Evolutionary conservation across 2,113 vertebrate species (phyloP).

Genomic region (Osmerus eperlanus): DNA sequence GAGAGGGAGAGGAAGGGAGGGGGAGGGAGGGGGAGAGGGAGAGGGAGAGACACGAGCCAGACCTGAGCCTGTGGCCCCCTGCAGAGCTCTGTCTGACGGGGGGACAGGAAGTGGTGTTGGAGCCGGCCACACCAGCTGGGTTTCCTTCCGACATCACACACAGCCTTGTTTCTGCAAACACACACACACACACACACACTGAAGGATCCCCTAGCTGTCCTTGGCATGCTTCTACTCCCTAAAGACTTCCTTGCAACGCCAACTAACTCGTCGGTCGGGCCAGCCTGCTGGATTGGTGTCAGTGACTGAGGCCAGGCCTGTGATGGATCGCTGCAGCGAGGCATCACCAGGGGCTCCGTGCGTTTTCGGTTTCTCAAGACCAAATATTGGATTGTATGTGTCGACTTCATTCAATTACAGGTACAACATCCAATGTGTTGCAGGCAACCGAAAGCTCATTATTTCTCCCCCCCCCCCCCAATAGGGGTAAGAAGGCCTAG

Average conservation of each 20-base stretch:
- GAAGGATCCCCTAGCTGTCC: neutral
- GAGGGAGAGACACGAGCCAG: conserved; percentile 1
- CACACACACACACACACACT: conserved; percentile 12
- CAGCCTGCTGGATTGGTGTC: conserved; percentile 1
- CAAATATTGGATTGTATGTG: too few species aligned
- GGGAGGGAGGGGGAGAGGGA: too few species aligned
- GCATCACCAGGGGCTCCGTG: too few species aligned
- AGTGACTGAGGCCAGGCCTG: conserved; percentile 14
- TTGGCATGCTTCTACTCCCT: conserved; percentile 13
- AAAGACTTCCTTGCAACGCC: conserved; percentile 19
- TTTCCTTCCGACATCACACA: conserved; percentile 23
- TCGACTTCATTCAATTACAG: too few species aligned
- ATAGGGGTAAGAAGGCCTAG: conserved; percentile 5
- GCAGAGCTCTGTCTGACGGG: conserved; percentile 35
- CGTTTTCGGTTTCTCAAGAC: too few species aligned
- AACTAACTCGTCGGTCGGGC: too few species aligned
- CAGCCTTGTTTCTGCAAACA: conserved; percentile 1
- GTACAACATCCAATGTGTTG: too few species aligned
- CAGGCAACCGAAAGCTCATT: conserved; percentile 2
- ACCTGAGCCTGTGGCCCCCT: conserved; percentile 20
- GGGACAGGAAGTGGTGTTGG: conserved; percentile 31
- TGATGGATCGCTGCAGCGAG: conserved; percentile 3
- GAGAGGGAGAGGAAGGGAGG: neutral
- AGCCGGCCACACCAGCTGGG: conserved; percentile 33
- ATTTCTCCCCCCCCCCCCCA: conserved; percentile 22